Evolutionary conservation across 1,140 invertebrate genomes (phyloP), one percentile per base, ranked within the genome.

Genomic region (Coenobita brevimanus): DNA sequence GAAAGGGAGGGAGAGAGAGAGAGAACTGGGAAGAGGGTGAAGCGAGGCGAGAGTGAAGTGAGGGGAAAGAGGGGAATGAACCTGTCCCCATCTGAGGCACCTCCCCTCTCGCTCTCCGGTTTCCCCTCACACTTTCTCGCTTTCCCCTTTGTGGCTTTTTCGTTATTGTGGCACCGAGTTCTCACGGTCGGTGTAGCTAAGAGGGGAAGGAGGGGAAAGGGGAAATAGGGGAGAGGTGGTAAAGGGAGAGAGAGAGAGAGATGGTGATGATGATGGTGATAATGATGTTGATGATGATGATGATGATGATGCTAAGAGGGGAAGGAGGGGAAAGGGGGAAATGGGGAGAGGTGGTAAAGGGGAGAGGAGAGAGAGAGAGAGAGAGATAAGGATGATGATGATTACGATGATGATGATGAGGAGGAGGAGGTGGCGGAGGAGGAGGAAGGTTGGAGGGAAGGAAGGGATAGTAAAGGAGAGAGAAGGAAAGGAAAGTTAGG

Each of bases 121-220:
- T 83, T 83, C 81, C 81, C 81, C 81, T 83, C 81, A 73, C 81
- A 83, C 81, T 83, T 73, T 71, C 81, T 83, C 69, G 57, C 67
- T 83, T 73, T 83, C 81, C 67, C 67, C 81, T 83, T 57, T 83
- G 81, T 83, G 81, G 81, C 67, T 73, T 71, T 73, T 46, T 50
- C 64, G 64, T 73, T 83, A 83, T 83, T 83, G 81, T 83, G 80
- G 80, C 60, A 33, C 46, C 80, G 46, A 24, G 81, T 54, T 83
- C 81, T 73, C 81, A 83, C 81, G 81, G 81, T 83, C 81, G 67
- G 27, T 71, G 17, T 71, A 38, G n/a, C n/a, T 33, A 62, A 33
- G n/a, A 38, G 27, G 24, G 43, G 24, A 60, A 33, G 78, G 60
- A 38, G 60, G 33, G 24, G 67, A 36, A 30, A 33, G 27, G 30